Base-by-base conservation (phyloP, 2,888 invertebrate species). In the Protonemura montana region DNA sequence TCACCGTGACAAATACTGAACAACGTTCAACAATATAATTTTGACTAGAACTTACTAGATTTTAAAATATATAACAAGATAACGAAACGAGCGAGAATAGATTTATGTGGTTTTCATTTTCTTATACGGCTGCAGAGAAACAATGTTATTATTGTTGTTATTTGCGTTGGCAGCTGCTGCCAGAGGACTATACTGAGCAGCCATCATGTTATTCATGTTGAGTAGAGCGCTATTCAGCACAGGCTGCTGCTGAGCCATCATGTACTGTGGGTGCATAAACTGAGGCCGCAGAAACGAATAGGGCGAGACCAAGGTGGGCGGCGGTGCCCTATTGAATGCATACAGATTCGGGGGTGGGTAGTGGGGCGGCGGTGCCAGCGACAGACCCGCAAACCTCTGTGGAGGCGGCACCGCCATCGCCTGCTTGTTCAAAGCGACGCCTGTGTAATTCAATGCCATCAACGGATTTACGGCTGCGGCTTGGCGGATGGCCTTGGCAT, bases 31-130 rank as follows among this genome's bases (percentile, higher is more conserved):
- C 81, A 76, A 87, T 10, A 82, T 42, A 88, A 88, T 88, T 87
- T 87, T 87, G 88, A 88, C 88, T 88, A 88, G 88, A 88, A 78
- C 25, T 29, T 76, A 86, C 27, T 42, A 80, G 42, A 77, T 35
- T 26, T 1, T 59, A 59, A 21, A 59, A 21, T 59, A 59, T 10
- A 59, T 13, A 59, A 59, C 59, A 59, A 59, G 59, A 26, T 85
- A 82, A 76, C 76, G 85, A 85, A 90, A 90, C 90, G 89, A 89
- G 89, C 90, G 89, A 90, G 88, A 90, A 89, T 89, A 89, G 90
- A 90, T 90, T 93, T 95, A 96, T 91, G 95, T 96, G 90, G 97
- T 97, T 93, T 97, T 97, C 95, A 97, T 95, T 93, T 97, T 97
- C 93, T 97, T 97, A 92, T 96, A 97, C 87, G 97, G 97, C 91